phyloP scores from a whole-genome alignment of 2,113 vertebrate species.

The Caranx ignobilis region DNA sequence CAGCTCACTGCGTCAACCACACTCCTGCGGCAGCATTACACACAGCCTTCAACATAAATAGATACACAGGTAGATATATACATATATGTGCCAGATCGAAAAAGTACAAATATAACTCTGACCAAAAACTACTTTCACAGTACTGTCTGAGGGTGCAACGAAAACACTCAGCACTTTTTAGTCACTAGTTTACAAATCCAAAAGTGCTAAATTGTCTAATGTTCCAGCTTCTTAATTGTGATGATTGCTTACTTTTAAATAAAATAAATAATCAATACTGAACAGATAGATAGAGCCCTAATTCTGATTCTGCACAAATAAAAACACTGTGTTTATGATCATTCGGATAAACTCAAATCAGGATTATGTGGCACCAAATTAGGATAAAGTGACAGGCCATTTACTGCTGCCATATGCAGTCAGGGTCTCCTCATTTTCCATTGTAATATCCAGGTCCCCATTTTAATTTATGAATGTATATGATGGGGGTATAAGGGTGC shows the following conservation, averaged over 20 bases:
- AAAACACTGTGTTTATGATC: conserved; percentile 46
- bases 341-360: conserved; percentile 25
- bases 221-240: not conserved
- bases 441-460: conserved; percentile 12
- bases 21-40: conserved; percentile 13
- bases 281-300: not conserved
- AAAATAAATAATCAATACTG: not conserved
- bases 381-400: conserved; percentile 18
- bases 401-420: conserved; percentile 12
- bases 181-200: not conserved
- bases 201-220: not conserved
- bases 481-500: not conserved
- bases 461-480: conserved; percentile 31
- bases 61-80: no score
- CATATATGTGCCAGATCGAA: not conserved
- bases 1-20: conserved; percentile 10
- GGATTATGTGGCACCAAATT: conserved; percentile 40
- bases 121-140: not conserved
- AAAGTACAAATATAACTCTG: not conserved
- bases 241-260: no score
- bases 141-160: not conserved
- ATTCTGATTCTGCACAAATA: conserved; percentile 19
- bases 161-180: not conserved
- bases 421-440: conserved; percentile 32
- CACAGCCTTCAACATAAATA: not conserved